Evolutionary conservation across 2,797 vertebrate genomes (phyloP).

Genomic region (Octomys mimax): DNA sequence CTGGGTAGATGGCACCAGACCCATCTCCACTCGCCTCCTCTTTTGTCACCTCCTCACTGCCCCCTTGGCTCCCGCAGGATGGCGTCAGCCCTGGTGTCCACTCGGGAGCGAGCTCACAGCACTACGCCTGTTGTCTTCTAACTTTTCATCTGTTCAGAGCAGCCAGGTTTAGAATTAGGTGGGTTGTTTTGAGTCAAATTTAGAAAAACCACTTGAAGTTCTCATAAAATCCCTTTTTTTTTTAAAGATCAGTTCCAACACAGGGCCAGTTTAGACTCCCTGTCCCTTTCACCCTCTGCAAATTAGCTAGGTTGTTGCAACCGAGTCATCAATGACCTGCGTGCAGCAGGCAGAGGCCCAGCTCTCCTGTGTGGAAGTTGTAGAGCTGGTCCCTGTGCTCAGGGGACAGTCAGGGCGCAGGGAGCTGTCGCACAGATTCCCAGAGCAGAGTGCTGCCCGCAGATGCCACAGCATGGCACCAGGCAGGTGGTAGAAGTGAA

Average conservation of each 20-base stretch:
- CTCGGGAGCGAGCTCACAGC: rapidly evolving
- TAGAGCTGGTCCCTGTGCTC: not conserved
- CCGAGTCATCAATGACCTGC: not conserved
- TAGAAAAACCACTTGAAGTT: conserved; percentile 49
- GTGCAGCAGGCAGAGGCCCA: rapidly evolving
- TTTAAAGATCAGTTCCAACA: not conserved
- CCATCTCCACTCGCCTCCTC: not conserved
- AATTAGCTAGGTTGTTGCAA: not conserved
- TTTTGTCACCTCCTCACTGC: rapidly evolving
- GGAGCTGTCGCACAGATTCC: rapidly evolving
- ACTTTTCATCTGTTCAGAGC: not conserved
- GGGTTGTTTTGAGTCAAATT: conserved; percentile 43
- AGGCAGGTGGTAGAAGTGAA: rapidly evolving
- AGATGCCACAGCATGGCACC: not conserved
- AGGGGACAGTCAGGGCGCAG: not conserved
- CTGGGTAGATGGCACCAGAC: not conserved
- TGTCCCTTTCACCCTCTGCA: not conserved
- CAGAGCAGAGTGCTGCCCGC: rapidly evolving
- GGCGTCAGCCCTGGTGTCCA: rapidly evolving
- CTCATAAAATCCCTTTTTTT: not conserved
- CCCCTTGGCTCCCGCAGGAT: not conserved
- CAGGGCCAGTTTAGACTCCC: not conserved
- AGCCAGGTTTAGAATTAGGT: conserved; percentile 40
- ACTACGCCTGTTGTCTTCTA: rapidly evolving
- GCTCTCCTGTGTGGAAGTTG: rapidly evolving